A percentile compares a stretch with the other conserved stretches of the same genome.
These are phyloP conservation scores for Chrysaora quinquecirrha DNA, from an alignment of 30 jellyfish, hydroid and myxozoan genomes.

Conservation along the genomic window DNA sequence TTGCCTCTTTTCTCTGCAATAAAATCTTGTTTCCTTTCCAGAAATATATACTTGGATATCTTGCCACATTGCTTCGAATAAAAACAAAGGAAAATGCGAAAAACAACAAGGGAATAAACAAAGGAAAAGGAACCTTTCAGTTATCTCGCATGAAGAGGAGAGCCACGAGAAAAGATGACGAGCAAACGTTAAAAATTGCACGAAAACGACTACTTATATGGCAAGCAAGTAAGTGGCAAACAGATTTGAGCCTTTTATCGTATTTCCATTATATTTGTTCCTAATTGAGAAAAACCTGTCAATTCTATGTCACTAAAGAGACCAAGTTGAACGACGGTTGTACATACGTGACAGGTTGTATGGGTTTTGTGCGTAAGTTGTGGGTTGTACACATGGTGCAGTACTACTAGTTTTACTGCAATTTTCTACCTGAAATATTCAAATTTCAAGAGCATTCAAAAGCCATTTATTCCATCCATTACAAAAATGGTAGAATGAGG, in stretches of 20 bases:
- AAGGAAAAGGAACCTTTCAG: constrained; percentile 14
- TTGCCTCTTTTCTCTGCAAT: too few relatives aligned
- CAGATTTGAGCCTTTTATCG: neutral
- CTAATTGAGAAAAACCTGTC: neutral
- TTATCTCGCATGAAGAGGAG: constrained; percentile 3
- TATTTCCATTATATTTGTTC: neutral
- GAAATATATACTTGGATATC: constrained; percentile 68
- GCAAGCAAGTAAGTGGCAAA: constrained; percentile 64
- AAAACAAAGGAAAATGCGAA: constrained; percentile 34
- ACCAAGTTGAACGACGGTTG: neutral
- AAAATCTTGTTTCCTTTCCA: too few relatives aligned
- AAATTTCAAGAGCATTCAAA: too few relatives aligned
- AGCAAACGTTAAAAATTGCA: constrained; percentile 19
- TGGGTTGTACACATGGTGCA: too few relatives aligned
- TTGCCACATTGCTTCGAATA: constrained; percentile 53
- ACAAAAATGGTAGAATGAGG: too few relatives aligned
- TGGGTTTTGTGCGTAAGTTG: too few relatives aligned
- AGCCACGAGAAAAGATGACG: constrained; percentile 27
- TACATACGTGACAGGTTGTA: neutral
- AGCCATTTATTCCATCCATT: too few relatives aligned
- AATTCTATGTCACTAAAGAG: neutral
- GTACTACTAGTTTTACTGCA: too few relatives aligned
- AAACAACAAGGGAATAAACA: neutral
- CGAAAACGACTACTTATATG: constrained; percentile 50
- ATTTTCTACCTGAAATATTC: too few relatives aligned